A percentile compares a stretch with the other conserved stretches of the same genome.
Conservation (phyloP, 2,888 invertebrate species). For the Drosophila niveifrons region DNA sequence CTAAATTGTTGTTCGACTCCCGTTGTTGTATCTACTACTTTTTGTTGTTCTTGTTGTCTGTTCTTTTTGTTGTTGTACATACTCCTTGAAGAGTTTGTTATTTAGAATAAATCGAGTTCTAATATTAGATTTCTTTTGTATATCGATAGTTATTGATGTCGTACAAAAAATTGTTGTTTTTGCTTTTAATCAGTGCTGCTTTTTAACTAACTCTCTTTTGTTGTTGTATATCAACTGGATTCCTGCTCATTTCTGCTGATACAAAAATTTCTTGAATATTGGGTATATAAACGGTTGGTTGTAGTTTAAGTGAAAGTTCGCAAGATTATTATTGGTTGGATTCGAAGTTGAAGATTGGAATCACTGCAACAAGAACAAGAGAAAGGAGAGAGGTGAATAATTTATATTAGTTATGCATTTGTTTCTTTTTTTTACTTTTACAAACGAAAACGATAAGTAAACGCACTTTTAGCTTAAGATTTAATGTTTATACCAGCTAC, state of each 20-base stretch:
- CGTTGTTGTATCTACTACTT: slow-evolving; percentile 7
- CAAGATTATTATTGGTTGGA: slow-evolving; percentile 60
- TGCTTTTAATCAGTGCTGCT: slow-evolving; percentile 43
- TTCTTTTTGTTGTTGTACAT: slow-evolving; percentile 43
- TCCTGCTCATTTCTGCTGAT: slow-evolving; percentile 60
- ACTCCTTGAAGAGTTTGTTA: slow-evolving; percentile 39
- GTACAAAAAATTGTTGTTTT: slow-evolving; percentile 48
- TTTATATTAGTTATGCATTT: slow-evolving; percentile 32
- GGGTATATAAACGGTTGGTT: slow-evolving; percentile 58
- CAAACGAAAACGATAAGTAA: background rate
- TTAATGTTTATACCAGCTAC: background rate
- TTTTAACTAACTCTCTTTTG: slow-evolving; percentile 17
- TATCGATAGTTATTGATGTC: slow-evolving; percentile 39
- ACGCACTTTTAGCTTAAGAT: background rate
- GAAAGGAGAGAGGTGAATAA: slow-evolving; percentile 2
- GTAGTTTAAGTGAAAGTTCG: slow-evolving; percentile 69
- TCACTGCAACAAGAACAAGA: slow-evolving; percentile 60
- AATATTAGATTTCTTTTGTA: slow-evolving; percentile 14
- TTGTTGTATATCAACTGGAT: slow-evolving; percentile 49
- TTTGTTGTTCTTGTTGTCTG: slow-evolving; percentile 30
- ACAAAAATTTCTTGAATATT: slow-evolving; percentile 63
- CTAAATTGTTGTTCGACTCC: slow-evolving; percentile 30
- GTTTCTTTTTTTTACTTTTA: background rate
- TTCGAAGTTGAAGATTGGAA: slow-evolving; percentile 77
- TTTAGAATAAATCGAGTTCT: slow-evolving; percentile 29